Conservation (phyloP, 2,888 invertebrate species). For the Pristionchus japonicus region DNA sequence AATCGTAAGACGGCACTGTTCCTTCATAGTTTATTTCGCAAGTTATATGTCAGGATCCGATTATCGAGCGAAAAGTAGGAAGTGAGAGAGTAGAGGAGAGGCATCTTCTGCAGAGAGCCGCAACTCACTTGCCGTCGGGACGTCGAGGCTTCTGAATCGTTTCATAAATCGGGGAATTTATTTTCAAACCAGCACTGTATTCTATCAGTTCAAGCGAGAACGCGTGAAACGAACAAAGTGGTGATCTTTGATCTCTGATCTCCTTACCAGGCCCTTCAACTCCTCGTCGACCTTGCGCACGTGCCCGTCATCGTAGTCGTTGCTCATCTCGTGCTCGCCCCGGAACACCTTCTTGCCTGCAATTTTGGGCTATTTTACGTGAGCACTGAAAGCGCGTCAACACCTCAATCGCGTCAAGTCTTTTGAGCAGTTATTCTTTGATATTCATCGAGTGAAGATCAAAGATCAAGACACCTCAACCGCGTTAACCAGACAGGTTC, state of each 20-base stretch:
- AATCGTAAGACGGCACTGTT: not conserved
- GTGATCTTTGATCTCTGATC: too few species aligned
- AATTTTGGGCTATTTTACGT: too few species aligned
- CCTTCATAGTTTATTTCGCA: conserved; percentile 15
- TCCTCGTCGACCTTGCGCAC: not conserved
- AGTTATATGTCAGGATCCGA: conserved; percentile 20
- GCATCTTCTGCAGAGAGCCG: not conserved
- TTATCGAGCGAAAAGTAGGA: not conserved
- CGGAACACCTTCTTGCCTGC: conserved; percentile 35
- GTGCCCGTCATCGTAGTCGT: conserved; percentile 9
- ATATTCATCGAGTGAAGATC: not conserved
- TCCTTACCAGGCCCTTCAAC: not conserved
- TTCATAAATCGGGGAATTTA: too few species aligned
- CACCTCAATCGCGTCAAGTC: too few species aligned
- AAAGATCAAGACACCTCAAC: not conserved
- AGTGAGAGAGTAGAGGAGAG: not conserved
- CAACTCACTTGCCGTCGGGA: not conserved
- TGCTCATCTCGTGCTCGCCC: conserved; percentile 8
- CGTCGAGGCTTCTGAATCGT: not conserved
- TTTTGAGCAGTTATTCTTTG: too few species aligned
- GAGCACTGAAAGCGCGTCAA: too few species aligned
- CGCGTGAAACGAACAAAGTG: too few species aligned
- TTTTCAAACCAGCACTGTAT: too few species aligned
- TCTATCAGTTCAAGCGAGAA: too few species aligned
- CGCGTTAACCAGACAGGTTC: too few species aligned